phyloP scores from a whole-genome alignment of 2,797 vertebrate genomes.

The Gadopsis marmoratus region DNA sequence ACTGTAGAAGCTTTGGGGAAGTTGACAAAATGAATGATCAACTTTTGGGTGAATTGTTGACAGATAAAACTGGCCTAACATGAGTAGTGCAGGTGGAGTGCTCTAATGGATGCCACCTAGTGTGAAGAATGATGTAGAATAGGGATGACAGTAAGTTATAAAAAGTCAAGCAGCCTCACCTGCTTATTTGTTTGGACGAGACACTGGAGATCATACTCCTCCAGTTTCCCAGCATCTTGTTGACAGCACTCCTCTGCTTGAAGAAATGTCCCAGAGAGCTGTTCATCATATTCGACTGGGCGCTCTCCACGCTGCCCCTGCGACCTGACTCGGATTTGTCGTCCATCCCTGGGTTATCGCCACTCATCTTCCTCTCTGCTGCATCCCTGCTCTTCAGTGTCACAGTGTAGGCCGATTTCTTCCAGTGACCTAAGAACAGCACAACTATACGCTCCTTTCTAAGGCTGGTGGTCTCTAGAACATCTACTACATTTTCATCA shows the following conservation, averaged over 20 bases:
- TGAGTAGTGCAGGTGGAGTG: background rate
- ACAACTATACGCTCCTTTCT: constrained; percentile 94
- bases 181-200: constrained; percentile 86
- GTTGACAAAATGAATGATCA: background rate
- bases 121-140: background rate
- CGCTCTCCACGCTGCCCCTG: constrained; percentile 43
- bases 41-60: background rate
- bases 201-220: constrained; percentile 88
- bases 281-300: constrained; percentile 74
- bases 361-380: constrained; percentile 79
- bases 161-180: constrained; percentile 48
- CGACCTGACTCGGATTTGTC: constrained; percentile 19
- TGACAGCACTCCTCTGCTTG: constrained; percentile 88
- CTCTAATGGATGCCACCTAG: no score
- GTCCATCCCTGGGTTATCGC: constrained; percentile 35
- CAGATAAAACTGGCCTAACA: background rate
- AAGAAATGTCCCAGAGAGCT: constrained; percentile 87
- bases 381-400: constrained; percentile 79
- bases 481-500: constrained; percentile 75
- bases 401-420: constrained; percentile 88
- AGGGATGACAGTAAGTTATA: background rate
- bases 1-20: background rate
- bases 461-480: constrained; percentile 86
- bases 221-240: constrained; percentile 92
- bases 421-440: constrained; percentile 96